Base-by-base conservation (phyloP, 1,140 invertebrate genomes). In the Tribolium madens region DNA sequence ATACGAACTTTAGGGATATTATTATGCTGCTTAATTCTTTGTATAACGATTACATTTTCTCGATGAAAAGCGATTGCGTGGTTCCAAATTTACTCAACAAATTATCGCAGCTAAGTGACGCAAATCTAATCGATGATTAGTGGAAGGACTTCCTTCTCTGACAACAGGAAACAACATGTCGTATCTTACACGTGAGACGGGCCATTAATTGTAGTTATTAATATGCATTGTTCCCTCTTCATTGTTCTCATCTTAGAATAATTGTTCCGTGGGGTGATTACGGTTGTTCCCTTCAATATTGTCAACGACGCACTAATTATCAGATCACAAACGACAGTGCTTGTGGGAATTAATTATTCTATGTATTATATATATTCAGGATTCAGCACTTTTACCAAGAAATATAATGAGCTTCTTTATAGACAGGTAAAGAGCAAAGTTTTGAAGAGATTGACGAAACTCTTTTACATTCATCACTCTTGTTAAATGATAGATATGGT, bases 281-380 rank as follows among this genome's bases (percentile, higher is more conserved):
- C 57, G 57, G 21, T 64, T 64, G 57, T 64, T 64, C 57, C 26
- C 57, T 64, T 64, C 57, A 64, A 64, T 64, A 64, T 64, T 64
- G 57, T 64, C 57, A 64, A 64, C 57, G 57, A 64, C 57, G 57
- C 57, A 64, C 21, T 64, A 64, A 64, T 64, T 64, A 64, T 64
- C 57, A 64, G 57, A 64, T 64, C 57, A 64, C 57, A 64, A 64
- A 64, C 57, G 31, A 64, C 57, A 64, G 13, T 42, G 31, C 57
- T 26, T n/a, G 36, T 10, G 57, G 57, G 57, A 64, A 64, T 64
- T 64, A 64, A 64, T 64, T 64, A 64, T 64, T 33, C 18, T 10
- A 36, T 64, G 48, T 33, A 10, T 60, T 15, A n/a, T n/a, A n/a
- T n/a, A n/a, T n/a, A n/a, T 18, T 17, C 53, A n/a, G 53, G 53